Evolutionary conservation across 2,888 invertebrate genomes (phyloP).

Genomic region (Disparrhopalites patrizii): DNA sequence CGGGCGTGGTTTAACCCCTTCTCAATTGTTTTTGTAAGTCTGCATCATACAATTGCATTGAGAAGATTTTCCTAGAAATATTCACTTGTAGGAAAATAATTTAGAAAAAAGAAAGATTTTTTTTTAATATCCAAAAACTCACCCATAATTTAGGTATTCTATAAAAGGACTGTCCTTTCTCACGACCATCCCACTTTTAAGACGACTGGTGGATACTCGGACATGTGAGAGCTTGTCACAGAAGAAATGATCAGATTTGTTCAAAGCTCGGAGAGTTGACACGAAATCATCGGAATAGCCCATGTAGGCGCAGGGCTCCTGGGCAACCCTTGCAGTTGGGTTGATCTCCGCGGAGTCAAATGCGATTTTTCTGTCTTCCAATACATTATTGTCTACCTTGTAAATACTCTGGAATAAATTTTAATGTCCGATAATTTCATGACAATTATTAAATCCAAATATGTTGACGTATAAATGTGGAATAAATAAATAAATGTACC

Average conservation of each 20-base stretch:
- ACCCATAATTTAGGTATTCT: constrained; percentile 1
- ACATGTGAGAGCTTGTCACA: not conserved
- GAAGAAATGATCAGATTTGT: not conserved
- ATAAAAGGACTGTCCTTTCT: not conserved
- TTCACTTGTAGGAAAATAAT: not conserved
- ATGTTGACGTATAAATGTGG: not conserved
- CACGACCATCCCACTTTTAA: not conserved
- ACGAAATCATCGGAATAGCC: constrained; percentile 1
- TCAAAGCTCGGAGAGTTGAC: not conserved
- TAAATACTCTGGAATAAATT: not conserved
- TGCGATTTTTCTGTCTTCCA: not conserved
- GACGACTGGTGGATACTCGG: not conserved
- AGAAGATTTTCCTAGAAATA: not conserved
- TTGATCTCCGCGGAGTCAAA: not conserved
- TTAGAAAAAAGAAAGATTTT: no score
- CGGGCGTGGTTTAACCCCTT: not conserved
- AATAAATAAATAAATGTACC: not conserved
- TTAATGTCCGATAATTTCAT: not conserved
- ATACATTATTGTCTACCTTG: not conserved
- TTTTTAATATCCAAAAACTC: no score
- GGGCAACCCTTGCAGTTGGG: not conserved
- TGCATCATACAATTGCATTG: not conserved
- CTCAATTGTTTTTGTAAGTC: not conserved
- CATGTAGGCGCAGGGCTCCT: not conserved
- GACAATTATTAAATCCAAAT: not conserved